A percentile compares a stretch with the other conserved stretches of the same genome.
phyloP scores from a whole-genome alignment of 2,113 vertebrate genomes.

The Todiramphus chloris region DNA sequence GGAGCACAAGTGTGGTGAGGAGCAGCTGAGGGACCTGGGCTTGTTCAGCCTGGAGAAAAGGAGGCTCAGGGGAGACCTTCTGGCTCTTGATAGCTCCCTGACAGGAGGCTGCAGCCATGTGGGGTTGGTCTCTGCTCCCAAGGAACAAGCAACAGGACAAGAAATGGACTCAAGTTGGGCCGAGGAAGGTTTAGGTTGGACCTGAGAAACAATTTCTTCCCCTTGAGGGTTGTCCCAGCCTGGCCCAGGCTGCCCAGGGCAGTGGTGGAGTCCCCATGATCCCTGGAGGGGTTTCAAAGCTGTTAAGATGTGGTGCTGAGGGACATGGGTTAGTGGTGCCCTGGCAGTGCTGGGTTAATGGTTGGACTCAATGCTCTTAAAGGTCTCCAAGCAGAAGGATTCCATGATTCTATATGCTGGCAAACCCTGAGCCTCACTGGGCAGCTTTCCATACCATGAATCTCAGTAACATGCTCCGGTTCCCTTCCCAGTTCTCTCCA shows the following conservation, averaged over 20 bases:
- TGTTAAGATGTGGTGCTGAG: neutral
- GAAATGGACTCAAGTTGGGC: neutral
- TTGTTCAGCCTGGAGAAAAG: neutral
- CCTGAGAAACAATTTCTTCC: neutral
- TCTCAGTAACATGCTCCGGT: neutral
- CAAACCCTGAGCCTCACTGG: neutral
- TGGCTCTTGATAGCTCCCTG: neutral
- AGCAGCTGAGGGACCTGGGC: neutral
- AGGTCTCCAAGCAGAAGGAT: neutral
- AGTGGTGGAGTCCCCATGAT: neutral
- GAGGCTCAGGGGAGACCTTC: neutral
- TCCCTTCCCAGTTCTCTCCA: rapidly evolving
- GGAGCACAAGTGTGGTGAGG: neutral
- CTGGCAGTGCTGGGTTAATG: neutral
- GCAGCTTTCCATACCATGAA: neutral
- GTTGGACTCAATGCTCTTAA: neutral
- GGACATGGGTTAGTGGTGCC: neutral
- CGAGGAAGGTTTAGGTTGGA: neutral
- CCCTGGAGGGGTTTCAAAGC: neutral
- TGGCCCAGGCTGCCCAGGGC: neutral
- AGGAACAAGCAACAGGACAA: neutral
- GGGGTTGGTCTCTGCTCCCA: neutral
- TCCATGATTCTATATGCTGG: neutral
- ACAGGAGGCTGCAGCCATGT: neutral
- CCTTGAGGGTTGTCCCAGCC: neutral